Evolutionary conservation across 2,113 vertebrate species (phyloP).

Genomic region (Vidua macroura): DNA sequence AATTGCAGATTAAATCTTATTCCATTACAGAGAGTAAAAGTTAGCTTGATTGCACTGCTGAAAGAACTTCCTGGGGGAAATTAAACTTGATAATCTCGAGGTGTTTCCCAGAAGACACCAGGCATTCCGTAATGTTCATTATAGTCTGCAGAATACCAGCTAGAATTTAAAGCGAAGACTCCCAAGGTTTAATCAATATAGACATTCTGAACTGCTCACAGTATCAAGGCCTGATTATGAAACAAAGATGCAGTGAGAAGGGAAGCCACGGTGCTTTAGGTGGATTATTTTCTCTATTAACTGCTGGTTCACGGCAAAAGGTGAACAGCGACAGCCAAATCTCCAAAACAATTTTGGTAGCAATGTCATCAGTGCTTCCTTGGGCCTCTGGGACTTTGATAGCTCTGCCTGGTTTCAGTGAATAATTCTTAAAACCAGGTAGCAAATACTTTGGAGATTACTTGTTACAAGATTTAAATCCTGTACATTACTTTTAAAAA

Average conservation of each 20-base stretch:
- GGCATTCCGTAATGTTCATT: conserved; percentile 53
- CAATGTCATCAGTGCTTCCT: not conserved
- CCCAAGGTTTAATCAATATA: conserved; percentile 67
- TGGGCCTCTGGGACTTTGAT: not conserved
- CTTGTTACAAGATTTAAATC: not conserved
- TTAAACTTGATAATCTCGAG: conserved; percentile 67
- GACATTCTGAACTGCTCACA: conserved; percentile 49
- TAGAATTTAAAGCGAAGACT: conserved; percentile 48
- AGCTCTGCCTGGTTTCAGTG: not conserved
- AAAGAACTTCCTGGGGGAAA: conserved; percentile 66
- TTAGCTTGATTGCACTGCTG: conserved; percentile 51
- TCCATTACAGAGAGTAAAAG: conserved; percentile 54
- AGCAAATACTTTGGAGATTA: not conserved
- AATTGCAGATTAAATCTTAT: conserved; percentile 58
- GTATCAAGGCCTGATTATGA: not conserved
- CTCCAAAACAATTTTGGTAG: not conserved
- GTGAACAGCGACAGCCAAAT: not conserved
- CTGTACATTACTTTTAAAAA: not conserved
- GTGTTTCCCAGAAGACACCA: conserved; percentile 41
- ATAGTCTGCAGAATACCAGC: conserved; percentile 44
- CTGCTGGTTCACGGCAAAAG: not conserved
- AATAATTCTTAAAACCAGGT: not conserved
- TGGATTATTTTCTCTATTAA: not conserved
- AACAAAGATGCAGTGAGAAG: not conserved
- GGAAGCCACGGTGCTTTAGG: not conserved